Evolutionary conservation across 2,797 vertebrate genomes (phyloP).

Genomic region (Tadarida brasiliensis): DNA sequence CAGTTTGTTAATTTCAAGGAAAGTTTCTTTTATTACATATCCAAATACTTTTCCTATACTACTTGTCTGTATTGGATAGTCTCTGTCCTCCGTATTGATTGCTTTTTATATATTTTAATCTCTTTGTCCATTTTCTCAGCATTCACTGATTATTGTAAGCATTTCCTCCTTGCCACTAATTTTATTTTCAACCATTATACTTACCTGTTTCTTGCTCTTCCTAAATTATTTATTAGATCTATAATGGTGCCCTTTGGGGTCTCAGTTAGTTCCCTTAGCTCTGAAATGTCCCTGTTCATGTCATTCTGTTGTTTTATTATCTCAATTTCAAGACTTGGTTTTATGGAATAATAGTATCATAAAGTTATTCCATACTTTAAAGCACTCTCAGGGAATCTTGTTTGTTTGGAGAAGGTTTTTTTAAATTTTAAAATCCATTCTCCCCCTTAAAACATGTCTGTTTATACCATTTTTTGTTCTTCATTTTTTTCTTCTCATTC

Average conservation of each 20-base stretch:
- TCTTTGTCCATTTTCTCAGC: neutral
- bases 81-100: neutral
- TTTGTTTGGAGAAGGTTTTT: neutral
- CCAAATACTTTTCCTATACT: neutral
- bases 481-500: neutral
- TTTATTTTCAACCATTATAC: constrained; percentile 46
- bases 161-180: neutral
- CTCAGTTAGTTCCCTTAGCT: neutral
- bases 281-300: neutral
- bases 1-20: neutral
- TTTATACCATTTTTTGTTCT: neutral
- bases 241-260: neutral
- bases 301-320: constrained; percentile 3
- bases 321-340: neutral
- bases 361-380: neutral
- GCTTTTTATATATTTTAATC: neutral
- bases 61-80: neutral
- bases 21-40: neutral
- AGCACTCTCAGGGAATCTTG: neutral
- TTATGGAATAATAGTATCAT: neutral
- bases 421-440: neutral
- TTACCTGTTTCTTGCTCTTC: neutral
- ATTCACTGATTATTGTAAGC: neutral
- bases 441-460: neutral
- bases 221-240: constrained; percentile 30